Base-by-base conservation (phyloP, 2,797 vertebrate species). In the Sebastes wilsoni region DNA sequence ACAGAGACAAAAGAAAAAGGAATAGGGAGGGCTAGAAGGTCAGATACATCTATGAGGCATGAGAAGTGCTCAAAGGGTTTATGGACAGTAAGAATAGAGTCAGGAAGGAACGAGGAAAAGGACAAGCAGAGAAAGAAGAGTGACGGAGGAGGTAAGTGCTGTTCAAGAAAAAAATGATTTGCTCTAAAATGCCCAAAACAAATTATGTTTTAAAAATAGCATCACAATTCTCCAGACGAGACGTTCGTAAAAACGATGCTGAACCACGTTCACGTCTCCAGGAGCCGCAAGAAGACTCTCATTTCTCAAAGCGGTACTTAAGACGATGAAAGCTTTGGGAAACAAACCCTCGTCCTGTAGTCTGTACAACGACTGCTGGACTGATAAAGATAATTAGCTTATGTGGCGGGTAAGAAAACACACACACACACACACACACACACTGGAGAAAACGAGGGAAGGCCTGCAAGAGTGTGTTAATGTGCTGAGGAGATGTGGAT, bases 301-400 rank as follows among this genome's bases (percentile, higher is more conserved):
- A 54, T 84, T 82, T 65, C 80, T 84, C 79, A 84, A 80, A 88
- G 82, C 25, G 0, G 3, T 55, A 52, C 75, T 87, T 86, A 70
- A 82, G 67, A 72, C 73, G 32, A 79, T 72, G 79, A 87, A 84
- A 72, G 81, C 84, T 79, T 83, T 75, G 62, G 81, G 78, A 88
- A 82, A 85, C 72, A 81, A 88, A 84, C 66, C 68, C 66, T 80
- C 67, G 34, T 82, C 80, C 81, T 27, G 36, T 8, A 49, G 75
- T 56, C 68, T 78, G 67, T 10, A 52, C 60, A 81, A 59, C 1
- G 46, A 73, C 84, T 66, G 49, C 86, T 42, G 70, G 72, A 72
- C 80, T 76, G 85, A 90, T 88, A 74, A 88, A 86, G 76, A 87
- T 90, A 89, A 89, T 91, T 81, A 89, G 86, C 88, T 88, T 77